Evolutionary conservation across 2,797 vertebrate species (phyloP).

Genomic region (Xerus rutilus): DNA sequence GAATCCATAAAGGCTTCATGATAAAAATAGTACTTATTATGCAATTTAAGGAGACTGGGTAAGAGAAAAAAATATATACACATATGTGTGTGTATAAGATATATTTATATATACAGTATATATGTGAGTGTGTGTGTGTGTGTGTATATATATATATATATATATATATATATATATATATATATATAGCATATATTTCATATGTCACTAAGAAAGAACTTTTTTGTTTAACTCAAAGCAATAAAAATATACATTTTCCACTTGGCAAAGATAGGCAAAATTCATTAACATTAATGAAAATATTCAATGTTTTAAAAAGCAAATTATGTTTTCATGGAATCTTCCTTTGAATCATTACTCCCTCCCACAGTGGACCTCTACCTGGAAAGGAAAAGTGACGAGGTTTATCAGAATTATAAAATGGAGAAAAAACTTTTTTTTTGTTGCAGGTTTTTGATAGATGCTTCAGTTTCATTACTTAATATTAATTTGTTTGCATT

Average conservation of each 20-base stretch:
- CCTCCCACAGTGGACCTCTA: not conserved
- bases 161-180: too few species aligned
- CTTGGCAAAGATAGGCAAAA: not conserved
- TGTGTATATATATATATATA: too few species aligned
- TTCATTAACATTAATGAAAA: not conserved
- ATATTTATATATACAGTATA: not conserved
- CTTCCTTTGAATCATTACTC: not conserved
- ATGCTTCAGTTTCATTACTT: too few species aligned
- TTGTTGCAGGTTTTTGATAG: too few species aligned
- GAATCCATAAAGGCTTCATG: not conserved
- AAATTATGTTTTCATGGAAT: slow-evolving; percentile 16
- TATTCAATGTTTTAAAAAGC: not conserved
- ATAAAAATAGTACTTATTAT: not conserved
- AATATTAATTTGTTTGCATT: too few species aligned
- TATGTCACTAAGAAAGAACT: not conserved
- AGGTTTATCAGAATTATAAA: not conserved
- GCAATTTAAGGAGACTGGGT: not conserved
- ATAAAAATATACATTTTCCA: not conserved
- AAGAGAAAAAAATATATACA: not conserved
- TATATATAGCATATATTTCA: not conserved
- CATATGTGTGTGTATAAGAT: too few species aligned
- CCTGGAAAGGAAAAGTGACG: not conserved
- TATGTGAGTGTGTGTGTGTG: not conserved
- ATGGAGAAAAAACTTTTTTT: not conserved
- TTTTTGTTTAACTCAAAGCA: not conserved